Evolutionary conservation across 1,140 invertebrate species (phyloP), one percentile per base, ranked within the genome.

Genomic region (Cephus cinctus): DNA sequence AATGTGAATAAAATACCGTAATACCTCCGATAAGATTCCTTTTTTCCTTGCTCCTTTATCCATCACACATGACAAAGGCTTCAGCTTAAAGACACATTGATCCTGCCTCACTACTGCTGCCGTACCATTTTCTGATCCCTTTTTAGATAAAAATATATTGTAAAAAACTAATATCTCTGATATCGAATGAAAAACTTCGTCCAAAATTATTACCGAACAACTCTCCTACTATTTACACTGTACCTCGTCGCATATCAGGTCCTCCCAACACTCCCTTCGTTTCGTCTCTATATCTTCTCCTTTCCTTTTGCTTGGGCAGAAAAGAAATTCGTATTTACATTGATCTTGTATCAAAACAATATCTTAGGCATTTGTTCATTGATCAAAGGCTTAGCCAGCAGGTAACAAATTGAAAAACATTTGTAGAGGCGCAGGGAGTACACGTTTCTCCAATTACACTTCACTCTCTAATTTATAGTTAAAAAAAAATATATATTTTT

Each of bases 1-100:
- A 58, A 57, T 66, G 61, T 63, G 61, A 66, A 67, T 67, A 67
- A 63, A 67, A 59, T 64, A 62, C 50, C 45, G 44, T 57, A 63
- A 63, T 61, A 61, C 61, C 53, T 56, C 43, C 45, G 53, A 38
- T 30, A 53, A 57, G 40, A 16, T 44, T 39, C 9, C 40, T 9
- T 35, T 32, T 50, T 27, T 31, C 40, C 22, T 20, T 19, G 23
- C 14, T 35, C 22, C n/a, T 39, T 41, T 34, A 9, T 42, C 8
- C 23, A 22, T 45, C n/a, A n/a, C 25, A 27, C 25, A 27, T 27
- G 25, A 27, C 25, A 27, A 27, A 27, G 25, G 25, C 25, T 27
- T 27, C 25, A n/a, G 25, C 25, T 27, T n/a, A 27, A 27, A 27
- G 25, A 8, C n/a, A 27, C 6, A 27, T n/a, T n/a, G n/a, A 27